These are phyloP conservation scores for Lamprotornis superbus DNA, from an alignment of 2,113 vertebrate species.

Conservation along the genomic window DNA sequence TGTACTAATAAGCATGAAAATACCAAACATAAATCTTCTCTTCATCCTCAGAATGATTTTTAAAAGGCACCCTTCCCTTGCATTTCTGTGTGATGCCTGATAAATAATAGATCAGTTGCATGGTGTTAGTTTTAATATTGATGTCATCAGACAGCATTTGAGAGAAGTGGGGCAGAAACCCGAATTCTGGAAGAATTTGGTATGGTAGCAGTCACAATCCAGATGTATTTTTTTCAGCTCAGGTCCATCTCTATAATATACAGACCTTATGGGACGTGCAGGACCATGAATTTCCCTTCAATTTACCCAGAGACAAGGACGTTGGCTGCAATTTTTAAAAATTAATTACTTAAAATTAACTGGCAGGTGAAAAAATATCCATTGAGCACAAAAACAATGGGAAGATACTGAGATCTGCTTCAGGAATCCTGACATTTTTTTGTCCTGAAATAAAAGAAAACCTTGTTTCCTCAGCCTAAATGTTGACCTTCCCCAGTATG, in stretches of 20 bases:
- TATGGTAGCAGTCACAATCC: not conserved
- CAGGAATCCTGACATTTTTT: not conserved
- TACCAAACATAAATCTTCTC: conserved; percentile 49
- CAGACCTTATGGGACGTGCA: not conserved
- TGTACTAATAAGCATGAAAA: not conserved
- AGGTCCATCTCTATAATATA: not conserved
- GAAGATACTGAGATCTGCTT: not conserved
- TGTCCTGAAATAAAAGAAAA: not conserved
- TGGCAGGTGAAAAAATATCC: not conserved
- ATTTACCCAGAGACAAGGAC: not conserved
- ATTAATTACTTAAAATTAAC: not conserved
- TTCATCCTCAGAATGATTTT: conserved; percentile 46
- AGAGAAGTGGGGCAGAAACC: not conserved
- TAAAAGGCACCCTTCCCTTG: not conserved
- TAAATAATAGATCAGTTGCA: conserved; percentile 14
- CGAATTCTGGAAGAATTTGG: not conserved
- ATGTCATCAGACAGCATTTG: not conserved
- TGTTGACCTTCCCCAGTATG: not conserved
- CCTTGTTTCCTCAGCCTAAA: not conserved
- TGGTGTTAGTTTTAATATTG: conserved; percentile 5
- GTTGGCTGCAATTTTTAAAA: not conserved
- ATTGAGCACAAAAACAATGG: not conserved
- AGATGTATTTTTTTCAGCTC: not conserved
- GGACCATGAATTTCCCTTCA: not conserved
- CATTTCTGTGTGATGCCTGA: not conserved